These are phyloP conservation scores for Macquaria ambigua DNA, from an alignment of 2,113 vertebrate genomes.

Conservation along the genomic window DNA sequence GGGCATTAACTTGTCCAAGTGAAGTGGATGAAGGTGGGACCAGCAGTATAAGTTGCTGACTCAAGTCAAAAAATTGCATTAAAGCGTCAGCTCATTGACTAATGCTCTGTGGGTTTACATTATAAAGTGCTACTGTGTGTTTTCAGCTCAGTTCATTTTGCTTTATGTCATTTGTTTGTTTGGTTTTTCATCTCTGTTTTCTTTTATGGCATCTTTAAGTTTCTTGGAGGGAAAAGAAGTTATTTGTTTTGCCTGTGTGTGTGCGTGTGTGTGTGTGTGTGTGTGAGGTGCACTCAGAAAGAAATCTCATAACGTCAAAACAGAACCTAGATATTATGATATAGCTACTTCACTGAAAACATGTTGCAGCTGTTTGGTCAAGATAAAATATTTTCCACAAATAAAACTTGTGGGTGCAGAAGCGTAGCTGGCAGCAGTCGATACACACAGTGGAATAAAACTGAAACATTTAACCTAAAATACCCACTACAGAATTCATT, in stretches of 20 bases:
- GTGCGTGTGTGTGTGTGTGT: slow-evolving; percentile 28
- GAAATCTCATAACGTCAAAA: slow-evolving; percentile 55
- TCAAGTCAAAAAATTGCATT: slow-evolving; percentile 37
- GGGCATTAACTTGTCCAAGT: slow-evolving; percentile 31
- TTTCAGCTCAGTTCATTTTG: slow-evolving; percentile 42
- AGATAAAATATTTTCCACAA: slow-evolving; percentile 34
- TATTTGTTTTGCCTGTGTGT: slow-evolving; percentile 15
- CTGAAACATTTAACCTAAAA: slow-evolving; percentile 4
- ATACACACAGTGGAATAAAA: slow-evolving; percentile 12
- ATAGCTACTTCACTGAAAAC: slow-evolving; percentile 45
- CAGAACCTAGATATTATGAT: slow-evolving; percentile 56
- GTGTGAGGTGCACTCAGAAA: slow-evolving; percentile 9
- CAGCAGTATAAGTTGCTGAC: slow-evolving; percentile 20
- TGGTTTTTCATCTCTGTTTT: slow-evolving; percentile 34
- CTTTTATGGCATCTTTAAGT: slow-evolving; percentile 32
- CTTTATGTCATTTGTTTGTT: slow-evolving; percentile 44
- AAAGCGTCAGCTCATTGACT: slow-evolving; percentile 18
- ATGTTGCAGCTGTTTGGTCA: slow-evolving; percentile 28
- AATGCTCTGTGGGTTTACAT: slow-evolving; percentile 36
- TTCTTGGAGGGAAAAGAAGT: slow-evolving; percentile 40
- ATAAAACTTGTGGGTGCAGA: slow-evolving; percentile 7
- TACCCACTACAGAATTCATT: neutral
- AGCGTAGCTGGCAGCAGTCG: neutral
- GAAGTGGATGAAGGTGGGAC: slow-evolving; percentile 16
- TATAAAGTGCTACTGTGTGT: slow-evolving; percentile 29